Conservation (phyloP, 2,113 vertebrate genomes). For the Noturus placidus region DNA sequence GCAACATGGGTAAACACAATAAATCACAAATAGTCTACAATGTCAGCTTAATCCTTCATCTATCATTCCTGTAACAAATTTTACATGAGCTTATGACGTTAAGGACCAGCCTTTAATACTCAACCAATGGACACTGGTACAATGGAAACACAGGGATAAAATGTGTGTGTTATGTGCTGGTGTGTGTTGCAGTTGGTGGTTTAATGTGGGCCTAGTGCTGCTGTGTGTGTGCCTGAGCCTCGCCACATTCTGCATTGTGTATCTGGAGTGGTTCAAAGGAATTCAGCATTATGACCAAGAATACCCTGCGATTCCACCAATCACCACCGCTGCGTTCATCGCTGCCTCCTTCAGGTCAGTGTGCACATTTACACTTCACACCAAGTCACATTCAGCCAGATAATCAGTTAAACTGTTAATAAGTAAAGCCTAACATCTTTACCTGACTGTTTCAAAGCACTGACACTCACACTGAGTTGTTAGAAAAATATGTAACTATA, state of each 20-base stretch:
- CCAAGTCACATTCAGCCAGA: not conserved
- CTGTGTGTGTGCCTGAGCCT: slow-evolving; percentile 76
- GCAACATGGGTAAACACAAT: not conserved
- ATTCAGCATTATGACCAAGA: slow-evolving; percentile 85
- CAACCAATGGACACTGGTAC: not conserved
- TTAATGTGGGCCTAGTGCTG: slow-evolving; percentile 77
- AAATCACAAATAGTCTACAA: not conserved
- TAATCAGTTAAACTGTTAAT: not conserved
- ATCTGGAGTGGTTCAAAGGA: slow-evolving; percentile 89
- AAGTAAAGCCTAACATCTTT: no score
- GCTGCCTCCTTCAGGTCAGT: slow-evolving; percentile 89
- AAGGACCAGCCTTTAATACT: not conserved
- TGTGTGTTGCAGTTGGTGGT: slow-evolving; percentile 79
- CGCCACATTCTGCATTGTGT: slow-evolving; percentile 88
- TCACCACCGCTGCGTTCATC: slow-evolving; percentile 87
- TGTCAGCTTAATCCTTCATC: not conserved
- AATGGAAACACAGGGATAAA: not conserved
- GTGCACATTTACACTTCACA: not conserved
- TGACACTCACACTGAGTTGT: no score
- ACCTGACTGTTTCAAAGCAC: no score
- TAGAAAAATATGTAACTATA: no score
- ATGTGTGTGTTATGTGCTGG: not conserved
- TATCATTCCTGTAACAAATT: not conserved
- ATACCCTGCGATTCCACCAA: slow-evolving; percentile 84
- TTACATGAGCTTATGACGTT: not conserved